These are phyloP conservation scores for Callinectes sapidus DNA, from an alignment of 2,888 invertebrate genomes.

Conservation along the genomic window DNA sequence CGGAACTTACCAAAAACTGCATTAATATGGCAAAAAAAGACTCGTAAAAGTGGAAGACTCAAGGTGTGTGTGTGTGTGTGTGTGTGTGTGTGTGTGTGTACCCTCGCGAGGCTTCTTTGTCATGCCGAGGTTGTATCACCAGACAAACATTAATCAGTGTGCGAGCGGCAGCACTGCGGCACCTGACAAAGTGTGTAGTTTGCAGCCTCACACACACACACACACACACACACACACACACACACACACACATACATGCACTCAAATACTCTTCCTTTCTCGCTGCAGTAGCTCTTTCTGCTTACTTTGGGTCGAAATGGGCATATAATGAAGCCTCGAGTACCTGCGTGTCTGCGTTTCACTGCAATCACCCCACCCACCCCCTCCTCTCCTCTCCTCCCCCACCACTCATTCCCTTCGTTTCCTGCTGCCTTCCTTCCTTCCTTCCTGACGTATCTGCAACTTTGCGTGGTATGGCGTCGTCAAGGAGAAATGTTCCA, in stretches of 20 bases:
- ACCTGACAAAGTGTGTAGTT: background rate
- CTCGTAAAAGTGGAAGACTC: background rate
- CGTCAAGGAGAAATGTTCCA: background rate
- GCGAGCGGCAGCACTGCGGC: conserved; percentile 9
- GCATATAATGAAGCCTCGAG: background rate
- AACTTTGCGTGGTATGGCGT: background rate
- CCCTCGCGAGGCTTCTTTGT: background rate
- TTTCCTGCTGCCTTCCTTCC: background rate
- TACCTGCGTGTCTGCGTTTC: background rate
- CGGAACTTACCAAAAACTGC: background rate
- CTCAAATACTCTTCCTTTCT: background rate
- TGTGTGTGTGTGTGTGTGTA: conserved; percentile 1
- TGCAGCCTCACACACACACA: background rate
- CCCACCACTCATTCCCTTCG: background rate
- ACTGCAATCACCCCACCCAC: background rate
- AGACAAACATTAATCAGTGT: conserved; percentile 3
- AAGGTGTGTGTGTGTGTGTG: conserved; percentile 5
- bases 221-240: too few relatives aligned
- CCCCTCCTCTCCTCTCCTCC: background rate
- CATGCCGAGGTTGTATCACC: background rate
- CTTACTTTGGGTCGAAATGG: background rate
- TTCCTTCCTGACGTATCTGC: background rate
- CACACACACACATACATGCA: too few relatives aligned
- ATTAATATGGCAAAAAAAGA: background rate
- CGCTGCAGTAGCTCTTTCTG: background rate